These are phyloP conservation scores for Drosophila orosa DNA, from an alignment of 1,140 invertebrate species.

Conservation along the genomic window DNA sequence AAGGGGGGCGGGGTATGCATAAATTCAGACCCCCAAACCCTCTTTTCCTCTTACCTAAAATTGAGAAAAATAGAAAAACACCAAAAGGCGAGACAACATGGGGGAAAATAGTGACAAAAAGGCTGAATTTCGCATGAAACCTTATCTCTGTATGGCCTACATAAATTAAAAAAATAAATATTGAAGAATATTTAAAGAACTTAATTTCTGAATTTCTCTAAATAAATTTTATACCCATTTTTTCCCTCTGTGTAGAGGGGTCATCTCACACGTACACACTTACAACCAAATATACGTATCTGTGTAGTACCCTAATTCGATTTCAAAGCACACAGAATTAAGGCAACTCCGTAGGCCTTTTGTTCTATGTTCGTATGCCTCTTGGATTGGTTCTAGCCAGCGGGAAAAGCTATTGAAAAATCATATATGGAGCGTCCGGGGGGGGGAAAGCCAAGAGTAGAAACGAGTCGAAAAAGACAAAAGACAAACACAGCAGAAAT, in stretches of 20 bases:
- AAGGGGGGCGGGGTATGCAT: conserved; percentile 38
- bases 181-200: background rate
- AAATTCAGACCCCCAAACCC: conserved; percentile 48
- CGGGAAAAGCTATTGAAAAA: conserved; percentile 67
- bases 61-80: conserved; percentile 34
- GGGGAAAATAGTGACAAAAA: background rate
- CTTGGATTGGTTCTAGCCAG: conserved; percentile 26
- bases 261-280: conserved; percentile 31
- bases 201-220: background rate
- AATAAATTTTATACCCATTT: no score
- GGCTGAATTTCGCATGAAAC: background rate
- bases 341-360: conserved; percentile 62
- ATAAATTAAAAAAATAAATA: background rate
- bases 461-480: conserved; percentile 35
- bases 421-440: conserved; percentile 41
- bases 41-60: conserved; percentile 6
- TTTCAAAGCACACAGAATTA: conserved; percentile 74
- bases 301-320: conserved; percentile 70
- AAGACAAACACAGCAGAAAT: conserved; percentile 71
- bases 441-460: conserved; percentile 16
- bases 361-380: conserved; percentile 37
- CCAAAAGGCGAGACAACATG: conserved; percentile 19
- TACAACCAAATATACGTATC: conserved; percentile 5
- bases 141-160: background rate
- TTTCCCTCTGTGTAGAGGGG: conserved; percentile 11